Conservation (phyloP, 64 coral and sea anemone genomes). For the Cladopsammia gracilis region DNA sequence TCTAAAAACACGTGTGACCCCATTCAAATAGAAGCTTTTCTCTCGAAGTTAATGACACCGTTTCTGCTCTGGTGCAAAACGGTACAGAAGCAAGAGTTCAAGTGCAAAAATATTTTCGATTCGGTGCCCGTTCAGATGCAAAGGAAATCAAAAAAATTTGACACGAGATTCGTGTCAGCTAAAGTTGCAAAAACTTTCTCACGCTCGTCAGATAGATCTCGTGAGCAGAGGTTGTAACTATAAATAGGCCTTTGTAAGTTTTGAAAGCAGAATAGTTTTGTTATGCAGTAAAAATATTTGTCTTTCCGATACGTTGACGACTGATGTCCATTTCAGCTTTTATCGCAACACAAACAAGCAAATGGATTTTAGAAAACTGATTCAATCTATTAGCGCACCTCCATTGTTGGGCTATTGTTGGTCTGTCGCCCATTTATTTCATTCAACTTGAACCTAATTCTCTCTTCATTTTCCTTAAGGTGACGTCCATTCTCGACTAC, state of each 20-base stretch:
- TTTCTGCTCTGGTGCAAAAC: neutral
- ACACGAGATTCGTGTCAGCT: neutral
- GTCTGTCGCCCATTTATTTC: constrained; percentile 15
- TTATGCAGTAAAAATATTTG: constrained; percentile 62
- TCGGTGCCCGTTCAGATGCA: neutral
- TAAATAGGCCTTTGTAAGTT: constrained; percentile 43
- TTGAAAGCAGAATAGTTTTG: constrained; percentile 45
- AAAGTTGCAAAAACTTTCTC: constrained; percentile 18
- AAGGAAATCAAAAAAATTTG: neutral
- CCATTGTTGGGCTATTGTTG: constrained; percentile 32
- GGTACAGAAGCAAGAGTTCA: neutral
- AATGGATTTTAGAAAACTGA: constrained; percentile 54
- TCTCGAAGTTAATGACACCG: neutral
- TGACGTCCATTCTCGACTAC: constrained; percentile 10
- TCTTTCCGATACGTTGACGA: constrained; percentile 41
- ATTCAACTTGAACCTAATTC: constrained; percentile 30
- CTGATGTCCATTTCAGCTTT: constrained; percentile 63
- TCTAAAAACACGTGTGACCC: constrained; percentile 26
- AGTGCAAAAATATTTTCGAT: neutral
- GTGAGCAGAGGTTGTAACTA: constrained; percentile 3
- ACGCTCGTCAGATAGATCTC: constrained; percentile 20
- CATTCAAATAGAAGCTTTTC: constrained; percentile 19
- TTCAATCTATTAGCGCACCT: constrained; percentile 39
- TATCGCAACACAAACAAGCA: constrained; percentile 58
- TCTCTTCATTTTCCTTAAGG: neutral